A percentile compares a stretch with the other conserved stretches of the same genome.
These are phyloP conservation scores for Platichthys stellatus DNA, from an alignment of 2,113 vertebrate genomes.

Conservation along the genomic window DNA sequence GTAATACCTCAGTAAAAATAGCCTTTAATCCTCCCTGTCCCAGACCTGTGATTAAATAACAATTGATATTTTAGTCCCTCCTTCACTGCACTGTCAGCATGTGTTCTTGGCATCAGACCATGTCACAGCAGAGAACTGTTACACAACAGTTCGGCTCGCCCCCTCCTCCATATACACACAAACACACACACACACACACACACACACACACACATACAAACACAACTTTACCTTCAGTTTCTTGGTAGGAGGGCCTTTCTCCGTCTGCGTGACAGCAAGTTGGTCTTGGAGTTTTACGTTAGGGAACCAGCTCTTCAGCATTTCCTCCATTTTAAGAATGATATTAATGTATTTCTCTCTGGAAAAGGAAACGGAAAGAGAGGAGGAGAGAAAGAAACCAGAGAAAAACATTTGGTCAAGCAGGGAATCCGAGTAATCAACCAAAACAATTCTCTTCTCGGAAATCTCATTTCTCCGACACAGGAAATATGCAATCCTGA, in stretches of 20 bases:
- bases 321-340: constrained; percentile 86
- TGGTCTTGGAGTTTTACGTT: constrained; percentile 77
- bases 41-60: constrained; percentile 71
- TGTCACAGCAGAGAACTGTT: constrained; percentile 28
- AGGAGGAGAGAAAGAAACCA: not conserved
- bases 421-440: constrained; percentile 20
- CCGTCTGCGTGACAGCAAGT: constrained; percentile 49
- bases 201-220: too few species aligned
- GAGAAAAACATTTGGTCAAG: constrained; percentile 4
- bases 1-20: constrained; percentile 71
- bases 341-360: constrained; percentile 83
- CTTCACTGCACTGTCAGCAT: constrained; percentile 21
- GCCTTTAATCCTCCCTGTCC: constrained; percentile 68
- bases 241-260: constrained; percentile 71
- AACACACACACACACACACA: too few species aligned
- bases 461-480: constrained; percentile 46
- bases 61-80: constrained; percentile 62
- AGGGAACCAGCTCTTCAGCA: constrained; percentile 87
- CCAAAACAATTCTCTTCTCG: constrained; percentile 4
- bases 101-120: constrained; percentile 41
- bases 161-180: too few species aligned
- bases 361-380: constrained; percentile 3
- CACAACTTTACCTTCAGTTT: constrained; percentile 76
- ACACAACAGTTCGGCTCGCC: constrained; percentile 33
- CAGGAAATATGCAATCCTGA: constrained; percentile 49